Conservation (phyloP, 2,888 invertebrate genomes). For the Melanostoma scalare region DNA sequence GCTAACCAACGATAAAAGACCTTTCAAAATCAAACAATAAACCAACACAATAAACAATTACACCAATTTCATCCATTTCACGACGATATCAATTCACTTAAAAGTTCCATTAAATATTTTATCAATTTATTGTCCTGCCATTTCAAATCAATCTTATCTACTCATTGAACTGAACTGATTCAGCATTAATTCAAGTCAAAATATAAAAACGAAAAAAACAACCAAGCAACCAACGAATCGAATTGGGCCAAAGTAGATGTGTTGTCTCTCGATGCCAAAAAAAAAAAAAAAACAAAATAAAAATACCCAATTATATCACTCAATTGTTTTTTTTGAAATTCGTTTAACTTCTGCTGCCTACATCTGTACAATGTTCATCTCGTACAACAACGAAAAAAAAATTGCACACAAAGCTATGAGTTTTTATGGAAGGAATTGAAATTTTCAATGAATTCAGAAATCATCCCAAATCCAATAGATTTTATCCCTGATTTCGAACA, state of each 20-base stretch:
- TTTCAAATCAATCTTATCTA: conserved; percentile 66
- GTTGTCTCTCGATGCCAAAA: neutral
- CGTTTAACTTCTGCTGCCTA: conserved; percentile 47
- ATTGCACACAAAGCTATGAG: neutral
- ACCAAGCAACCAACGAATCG: conserved; percentile 5
- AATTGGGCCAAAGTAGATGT: conserved; percentile 24
- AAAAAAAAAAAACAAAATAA: conserved; percentile 23
- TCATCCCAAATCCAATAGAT: conserved; percentile 1
- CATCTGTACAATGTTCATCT: neutral
- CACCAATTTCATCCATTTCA: conserved; percentile 24
- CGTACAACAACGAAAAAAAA: neutral
- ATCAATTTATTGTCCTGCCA: conserved; percentile 75
- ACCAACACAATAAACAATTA: conserved; percentile 23
- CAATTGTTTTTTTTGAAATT: conserved; percentile 60
- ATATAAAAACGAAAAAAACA: conserved; percentile 20
- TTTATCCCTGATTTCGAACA: conserved; percentile 23
- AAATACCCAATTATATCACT: conserved; percentile 63
- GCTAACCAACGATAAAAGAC: conserved; percentile 2
- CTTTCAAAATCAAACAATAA: conserved; percentile 4
- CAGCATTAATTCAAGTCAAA: conserved; percentile 47
- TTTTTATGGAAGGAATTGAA: conserved; percentile 29
- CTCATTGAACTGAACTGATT: conserved; percentile 62
- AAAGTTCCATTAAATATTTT: conserved; percentile 75
- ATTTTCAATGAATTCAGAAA: conserved; percentile 42
- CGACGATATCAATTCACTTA: conserved; percentile 53